phyloP scores from a whole-genome alignment of 2,888 invertebrate species.

The Cephus spinipes region DNA sequence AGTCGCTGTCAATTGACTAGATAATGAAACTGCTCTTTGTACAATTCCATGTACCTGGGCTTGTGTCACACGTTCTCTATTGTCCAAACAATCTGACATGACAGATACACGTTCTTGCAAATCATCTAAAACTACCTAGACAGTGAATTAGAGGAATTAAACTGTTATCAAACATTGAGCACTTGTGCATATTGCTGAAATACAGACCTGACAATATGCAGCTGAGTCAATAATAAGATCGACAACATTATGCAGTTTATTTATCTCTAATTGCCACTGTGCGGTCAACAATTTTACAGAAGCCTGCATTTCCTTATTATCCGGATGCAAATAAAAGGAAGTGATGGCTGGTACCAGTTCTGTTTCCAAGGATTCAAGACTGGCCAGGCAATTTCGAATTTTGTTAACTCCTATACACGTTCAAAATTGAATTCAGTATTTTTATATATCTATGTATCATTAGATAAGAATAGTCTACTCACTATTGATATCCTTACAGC shows the following conservation, averaged over 20 bases:
- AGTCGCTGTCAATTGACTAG: constrained; percentile 55
- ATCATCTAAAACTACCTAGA: constrained; percentile 58
- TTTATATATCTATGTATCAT: constrained; percentile 4
- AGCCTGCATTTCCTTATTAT: constrained; percentile 69
- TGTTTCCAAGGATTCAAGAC: constrained; percentile 76
- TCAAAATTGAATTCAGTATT: constrained; percentile 13
- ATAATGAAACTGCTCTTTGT: constrained; percentile 55
- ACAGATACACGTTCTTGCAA: constrained; percentile 51
- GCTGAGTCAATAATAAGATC: constrained; percentile 77
- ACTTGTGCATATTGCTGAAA: background rate
- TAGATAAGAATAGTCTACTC: constrained; percentile 39
- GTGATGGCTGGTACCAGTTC: constrained; percentile 75
- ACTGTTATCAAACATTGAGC: background rate
- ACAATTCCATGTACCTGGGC: constrained; percentile 53
- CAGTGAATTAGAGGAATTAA: background rate
- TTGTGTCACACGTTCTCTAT: constrained; percentile 52
- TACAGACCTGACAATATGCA: constrained; percentile 75
- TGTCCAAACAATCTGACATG: constrained; percentile 57
- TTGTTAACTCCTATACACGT: constrained; percentile 70
- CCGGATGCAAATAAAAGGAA: constrained; percentile 66
- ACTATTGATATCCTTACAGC: constrained; percentile 68
- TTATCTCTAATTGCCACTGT: constrained; percentile 74
- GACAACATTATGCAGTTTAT: constrained; percentile 71
- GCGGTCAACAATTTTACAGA: constrained; percentile 68
- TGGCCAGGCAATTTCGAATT: constrained; percentile 75